A percentile compares a stretch with the other conserved stretches of the same genome.
phyloP scores from a whole-genome alignment of 2,113 vertebrate genomes.

The Apodemus speciosus region DNA sequence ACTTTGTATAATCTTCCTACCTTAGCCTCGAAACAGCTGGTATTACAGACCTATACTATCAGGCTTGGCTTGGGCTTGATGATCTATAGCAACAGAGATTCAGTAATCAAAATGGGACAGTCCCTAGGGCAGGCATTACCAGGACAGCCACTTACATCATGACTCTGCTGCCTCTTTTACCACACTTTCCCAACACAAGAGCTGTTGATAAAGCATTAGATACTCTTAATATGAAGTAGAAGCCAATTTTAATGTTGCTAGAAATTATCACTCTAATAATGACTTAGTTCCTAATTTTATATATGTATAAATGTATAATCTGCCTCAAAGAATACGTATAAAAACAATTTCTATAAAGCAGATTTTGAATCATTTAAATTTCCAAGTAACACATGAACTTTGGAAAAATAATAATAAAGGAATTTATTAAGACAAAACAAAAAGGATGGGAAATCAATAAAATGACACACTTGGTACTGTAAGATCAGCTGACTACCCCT shows the following conservation, averaged over 20 bases:
- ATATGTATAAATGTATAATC: background rate
- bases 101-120: background rate
- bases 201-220: background rate
- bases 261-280: background rate
- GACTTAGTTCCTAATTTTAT: conserved; percentile 7
- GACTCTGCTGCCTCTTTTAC: background rate
- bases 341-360: conserved; percentile 35
- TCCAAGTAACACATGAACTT: conserved; percentile 47
- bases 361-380: conserved; percentile 4
- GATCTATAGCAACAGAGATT: accelerated
- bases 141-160: background rate
- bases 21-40: background rate
- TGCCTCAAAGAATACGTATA: conserved; percentile 4
- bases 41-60: background rate
- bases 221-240: background rate
- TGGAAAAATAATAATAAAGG: conserved; percentile 48
- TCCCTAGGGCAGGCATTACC: background rate
- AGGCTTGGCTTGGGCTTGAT: background rate
- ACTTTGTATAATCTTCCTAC: background rate
- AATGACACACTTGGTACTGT: accelerated
- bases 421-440: background rate
- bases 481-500: background rate
- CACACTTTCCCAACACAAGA: background rate
- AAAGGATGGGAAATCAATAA: background rate
- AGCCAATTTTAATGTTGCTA: background rate